These are phyloP conservation scores for Drosophila fulvimacula DNA, from an alignment of 2,888 invertebrate species.

Conservation along the genomic window DNA sequence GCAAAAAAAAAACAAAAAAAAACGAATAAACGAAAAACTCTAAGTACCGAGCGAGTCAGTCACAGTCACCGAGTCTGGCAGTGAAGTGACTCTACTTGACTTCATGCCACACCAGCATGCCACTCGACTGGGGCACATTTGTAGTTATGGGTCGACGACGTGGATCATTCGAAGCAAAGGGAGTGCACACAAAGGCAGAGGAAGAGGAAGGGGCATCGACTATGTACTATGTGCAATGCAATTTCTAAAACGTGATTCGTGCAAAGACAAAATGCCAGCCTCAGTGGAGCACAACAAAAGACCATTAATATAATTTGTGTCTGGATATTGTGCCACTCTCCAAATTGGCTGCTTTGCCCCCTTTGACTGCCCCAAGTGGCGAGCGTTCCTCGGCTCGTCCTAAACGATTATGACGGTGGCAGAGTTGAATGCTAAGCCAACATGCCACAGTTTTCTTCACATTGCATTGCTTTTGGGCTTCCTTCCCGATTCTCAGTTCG, in stretches of 20 bases:
- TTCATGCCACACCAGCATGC: slow-evolving; percentile 16
- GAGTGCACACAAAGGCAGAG: background rate
- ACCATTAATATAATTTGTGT: slow-evolving; percentile 80
- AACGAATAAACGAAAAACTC: slow-evolving; percentile 39
- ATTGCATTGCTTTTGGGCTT: slow-evolving; percentile 29
- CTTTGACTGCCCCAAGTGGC: slow-evolving; percentile 20
- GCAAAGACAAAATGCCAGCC: slow-evolving; percentile 74
- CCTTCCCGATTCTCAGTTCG: slow-evolving; percentile 4
- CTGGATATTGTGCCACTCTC: slow-evolving; percentile 69
- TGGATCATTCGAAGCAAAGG: slow-evolving; percentile 47
- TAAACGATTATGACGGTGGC: slow-evolving; percentile 64
- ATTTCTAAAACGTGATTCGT: slow-evolving; percentile 81
- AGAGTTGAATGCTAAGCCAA: slow-evolving; percentile 53
- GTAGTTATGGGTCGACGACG: slow-evolving; percentile 49
- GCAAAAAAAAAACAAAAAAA: slow-evolving; percentile 59
- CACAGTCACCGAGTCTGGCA: slow-evolving; percentile 33
- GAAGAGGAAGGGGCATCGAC: background rate
- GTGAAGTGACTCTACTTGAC: slow-evolving; percentile 52
- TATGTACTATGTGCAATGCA: slow-evolving; percentile 67
- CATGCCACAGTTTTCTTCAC: slow-evolving; percentile 61
- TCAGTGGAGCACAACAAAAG: slow-evolving; percentile 67
- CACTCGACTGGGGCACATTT: slow-evolving; percentile 55
- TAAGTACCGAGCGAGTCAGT: slow-evolving; percentile 35
- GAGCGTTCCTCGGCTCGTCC: slow-evolving; percentile 47
- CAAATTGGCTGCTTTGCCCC: slow-evolving; percentile 42